Base-by-base conservation (phyloP, 1,140 invertebrate genomes). In the Pseudobourletiella spinata region DNA sequence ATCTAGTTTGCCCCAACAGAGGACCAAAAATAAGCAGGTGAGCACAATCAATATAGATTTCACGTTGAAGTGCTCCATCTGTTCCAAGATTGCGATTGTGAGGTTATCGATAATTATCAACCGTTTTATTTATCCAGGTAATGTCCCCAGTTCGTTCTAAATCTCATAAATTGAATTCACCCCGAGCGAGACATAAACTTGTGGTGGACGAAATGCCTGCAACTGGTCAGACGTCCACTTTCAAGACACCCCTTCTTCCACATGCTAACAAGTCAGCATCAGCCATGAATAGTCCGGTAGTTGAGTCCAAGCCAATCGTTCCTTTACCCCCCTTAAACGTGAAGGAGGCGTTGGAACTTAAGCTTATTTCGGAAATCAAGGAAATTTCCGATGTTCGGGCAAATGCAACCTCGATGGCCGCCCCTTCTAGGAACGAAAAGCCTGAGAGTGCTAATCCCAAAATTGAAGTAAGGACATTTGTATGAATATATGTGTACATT, bases 311-410 rank as follows among this genome's bases (percentile, higher is more conserved):
- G 18, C 61, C 65, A 8, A 29, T 59, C 32, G 8, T 56, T 2
- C 24, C 30, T 26, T 32, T 15, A 30, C 28, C 52, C 51, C 71
- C 25, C 57, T 63, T 75, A 14, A 73, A 75, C 1, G 80, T 83
- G 78, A 89, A 89, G 70, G 87, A 90, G 72, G 87, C 89, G 81
- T 76, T 88, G 14, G 86, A 88, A 71, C 71, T 87, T 3, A 87
- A 88, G 74, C 73, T 88, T 18, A 84, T 88, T 11, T 85, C 87
- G 14, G 87, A 90, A 74, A 89, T 89, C 22, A 89, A 88, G 73
- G 85, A 87, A 68, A 77, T 82, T 58, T 82, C 84, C 1, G 86
- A 89, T 70, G 57, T 39, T 20, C 32, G 59, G 30, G 39, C 46
- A 18, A 51, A 52, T n/a, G 48, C 48, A 18, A 39, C n/a, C 3